Evolutionary conservation across 2,888 invertebrate genomes (phyloP), one percentile per base, ranked within the genome.

Genomic region (Tromatobia lineatoria): DNA sequence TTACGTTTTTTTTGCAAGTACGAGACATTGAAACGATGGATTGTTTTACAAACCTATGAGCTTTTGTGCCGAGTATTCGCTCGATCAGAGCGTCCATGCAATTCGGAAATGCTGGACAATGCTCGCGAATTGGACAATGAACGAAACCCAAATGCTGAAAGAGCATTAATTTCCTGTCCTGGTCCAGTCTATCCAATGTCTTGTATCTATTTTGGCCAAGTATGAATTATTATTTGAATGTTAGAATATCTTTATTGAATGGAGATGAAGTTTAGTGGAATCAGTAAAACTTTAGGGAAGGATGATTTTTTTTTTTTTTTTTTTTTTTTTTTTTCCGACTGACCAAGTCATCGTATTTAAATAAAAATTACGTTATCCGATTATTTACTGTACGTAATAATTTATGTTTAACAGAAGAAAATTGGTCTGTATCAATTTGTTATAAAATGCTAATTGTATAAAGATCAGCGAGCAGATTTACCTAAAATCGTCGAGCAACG

Each of bases 61-160:
- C 95, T 94, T 96, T 96, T 54, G 96, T 95, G 85, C 95, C 95
- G 88, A 97, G 94, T 90, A 96, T 95, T 90, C 96, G 95, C 93
- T 97, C 96, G 88, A 97, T 96, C 71, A 97, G 94, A 82, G 96
- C 96, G 92, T 97, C 97, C 95, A 97, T 96, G 91, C 97, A 97
- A 92, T 96, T 97, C 69, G 97, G 96, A 91, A 96, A 97, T 64
- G 98, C 98, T 15, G 98, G 98, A 93, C 99, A 99, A 93, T 99
- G 98, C 94, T 99, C 99, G 76, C 97, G 95, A 94, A 98, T 98
- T 15, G 99, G 99, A 93, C 98, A 98, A 94, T 99, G 98, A 78
- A 99, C 97, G 94, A 99, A 99, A 81, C 99, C 98, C 59, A 99
- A 95, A 94, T 99, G 99, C 94, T 99, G 98, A 91, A 99, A 97